Conservation (phyloP, 2,888 invertebrate genomes). For the Reticulitermes lucifugus region DNA sequence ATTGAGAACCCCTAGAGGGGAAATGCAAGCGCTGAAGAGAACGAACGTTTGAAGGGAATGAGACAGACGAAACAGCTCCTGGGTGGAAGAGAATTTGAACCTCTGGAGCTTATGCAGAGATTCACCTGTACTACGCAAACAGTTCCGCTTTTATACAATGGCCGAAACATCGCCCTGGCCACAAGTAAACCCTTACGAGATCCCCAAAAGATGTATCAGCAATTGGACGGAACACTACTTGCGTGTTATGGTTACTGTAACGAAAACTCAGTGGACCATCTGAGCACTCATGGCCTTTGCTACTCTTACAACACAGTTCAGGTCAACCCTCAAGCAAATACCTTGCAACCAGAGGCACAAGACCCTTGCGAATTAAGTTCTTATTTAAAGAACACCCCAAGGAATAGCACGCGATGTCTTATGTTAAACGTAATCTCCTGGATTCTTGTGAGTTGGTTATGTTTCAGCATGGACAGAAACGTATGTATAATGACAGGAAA, state of each 20-base stretch:
- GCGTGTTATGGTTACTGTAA: not conserved
- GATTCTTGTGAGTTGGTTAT: too few species aligned
- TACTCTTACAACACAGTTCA: too few species aligned
- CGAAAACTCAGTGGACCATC: not conserved
- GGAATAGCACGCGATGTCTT: too few species aligned
- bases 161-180: not conserved
- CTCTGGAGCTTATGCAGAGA: slow-evolving; percentile 34
- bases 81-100: slow-evolving; percentile 12
- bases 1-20: slow-evolving; percentile 8
- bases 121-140: slow-evolving; percentile 32
- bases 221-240: not conserved
- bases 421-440: too few species aligned
- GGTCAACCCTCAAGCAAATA: too few species aligned
- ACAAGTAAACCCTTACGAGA: not conserved
- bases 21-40: not conserved
- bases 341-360: too few species aligned
- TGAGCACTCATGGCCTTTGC: not conserved
- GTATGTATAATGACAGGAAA: too few species aligned
- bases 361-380: too few species aligned
- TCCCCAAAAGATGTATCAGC: slow-evolving; percentile 8
- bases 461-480: too few species aligned
- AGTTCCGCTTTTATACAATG: not conserved
- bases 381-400: too few species aligned
- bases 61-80: not conserved
- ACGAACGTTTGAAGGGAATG: slow-evolving; percentile 7